A percentile compares a stretch with the other conserved stretches of the same genome.
These are phyloP conservation scores for Heterotis niloticus DNA, from an alignment of 2,113 vertebrate genomes.

Conservation along the genomic window DNA sequence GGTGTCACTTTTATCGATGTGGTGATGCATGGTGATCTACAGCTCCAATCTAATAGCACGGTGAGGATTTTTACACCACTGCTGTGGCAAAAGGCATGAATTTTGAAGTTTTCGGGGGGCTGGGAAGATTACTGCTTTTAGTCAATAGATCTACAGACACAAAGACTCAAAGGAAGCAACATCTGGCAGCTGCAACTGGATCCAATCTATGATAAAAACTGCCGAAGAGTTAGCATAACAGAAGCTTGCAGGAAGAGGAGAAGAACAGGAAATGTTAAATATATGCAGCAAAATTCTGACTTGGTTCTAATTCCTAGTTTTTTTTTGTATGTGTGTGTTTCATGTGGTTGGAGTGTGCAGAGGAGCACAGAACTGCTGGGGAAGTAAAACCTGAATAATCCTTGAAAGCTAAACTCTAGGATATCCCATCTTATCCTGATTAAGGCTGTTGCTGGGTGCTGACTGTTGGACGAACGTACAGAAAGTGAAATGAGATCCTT, in stretches of 20 bases:
- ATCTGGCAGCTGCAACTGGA: not conserved
- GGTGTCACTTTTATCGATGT: constrained; percentile 10
- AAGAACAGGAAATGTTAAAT: no score
- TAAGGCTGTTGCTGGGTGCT: not conserved
- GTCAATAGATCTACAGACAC: constrained; percentile 6
- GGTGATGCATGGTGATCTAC: constrained; percentile 10
- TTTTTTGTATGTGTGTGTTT: no score
- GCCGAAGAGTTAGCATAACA: no score
- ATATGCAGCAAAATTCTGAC: no score
- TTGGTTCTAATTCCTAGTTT: no score
- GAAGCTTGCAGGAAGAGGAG: no score
- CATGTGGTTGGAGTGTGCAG: no score
- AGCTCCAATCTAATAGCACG: not conserved
- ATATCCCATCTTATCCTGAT: not conserved
- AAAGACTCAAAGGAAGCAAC: not conserved
- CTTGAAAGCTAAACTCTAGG: no score
- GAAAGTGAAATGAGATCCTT: no score
- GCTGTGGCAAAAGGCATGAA: not conserved
- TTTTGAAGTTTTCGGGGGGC: not conserved
- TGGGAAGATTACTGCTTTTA: not conserved
- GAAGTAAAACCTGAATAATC: no score
- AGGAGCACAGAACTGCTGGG: no score
- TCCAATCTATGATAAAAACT: not conserved
- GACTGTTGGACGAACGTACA: not conserved
- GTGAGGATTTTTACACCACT: not conserved